Percentiles rank a stretch among this genome's conserved stretches.
Conservation (phyloP, 35 echinoderm and acorn worm species). For the Patiria miniata region DNA sequence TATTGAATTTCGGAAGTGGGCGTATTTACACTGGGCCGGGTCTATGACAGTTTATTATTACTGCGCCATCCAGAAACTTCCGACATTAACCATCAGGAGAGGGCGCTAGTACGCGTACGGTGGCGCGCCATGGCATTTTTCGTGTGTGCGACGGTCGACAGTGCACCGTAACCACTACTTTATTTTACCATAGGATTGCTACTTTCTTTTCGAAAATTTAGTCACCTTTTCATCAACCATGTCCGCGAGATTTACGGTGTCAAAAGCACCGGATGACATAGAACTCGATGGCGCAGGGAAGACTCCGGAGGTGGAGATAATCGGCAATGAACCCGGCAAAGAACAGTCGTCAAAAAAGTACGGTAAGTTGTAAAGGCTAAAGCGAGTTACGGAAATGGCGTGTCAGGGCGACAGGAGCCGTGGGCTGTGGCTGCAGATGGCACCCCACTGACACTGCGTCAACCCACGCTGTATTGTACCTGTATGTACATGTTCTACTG, state of each 20-base stretch:
- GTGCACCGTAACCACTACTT: too few relatives aligned
- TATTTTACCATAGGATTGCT: too few relatives aligned
- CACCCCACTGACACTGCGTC: neutral
- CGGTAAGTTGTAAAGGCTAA: slow-evolving; percentile 4
- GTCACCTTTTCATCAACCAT: neutral
- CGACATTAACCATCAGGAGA: too few relatives aligned
- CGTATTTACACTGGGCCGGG: too few relatives aligned
- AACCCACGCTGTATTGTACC: neutral
- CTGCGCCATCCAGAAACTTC: too few relatives aligned
- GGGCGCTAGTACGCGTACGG: too few relatives aligned
- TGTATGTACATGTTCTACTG: neutral
- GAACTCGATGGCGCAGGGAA: neutral
- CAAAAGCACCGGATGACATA: slow-evolving; percentile 17
- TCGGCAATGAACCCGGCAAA: neutral
- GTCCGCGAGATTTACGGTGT: slow-evolving; percentile 11
- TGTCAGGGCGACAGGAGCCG: neutral
- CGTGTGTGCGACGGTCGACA: too few relatives aligned
- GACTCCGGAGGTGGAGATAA: neutral
- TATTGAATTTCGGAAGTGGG: too few relatives aligned
- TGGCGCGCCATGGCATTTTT: too few relatives aligned
- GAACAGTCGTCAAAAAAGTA: neutral
- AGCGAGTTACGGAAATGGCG: neutral
- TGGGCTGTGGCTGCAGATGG: neutral
- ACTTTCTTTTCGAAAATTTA: too few relatives aligned
- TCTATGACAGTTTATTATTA: too few relatives aligned